Conservation (phyloP, 2,888 invertebrate species). For the Polydrusus pterygomalis region DNA sequence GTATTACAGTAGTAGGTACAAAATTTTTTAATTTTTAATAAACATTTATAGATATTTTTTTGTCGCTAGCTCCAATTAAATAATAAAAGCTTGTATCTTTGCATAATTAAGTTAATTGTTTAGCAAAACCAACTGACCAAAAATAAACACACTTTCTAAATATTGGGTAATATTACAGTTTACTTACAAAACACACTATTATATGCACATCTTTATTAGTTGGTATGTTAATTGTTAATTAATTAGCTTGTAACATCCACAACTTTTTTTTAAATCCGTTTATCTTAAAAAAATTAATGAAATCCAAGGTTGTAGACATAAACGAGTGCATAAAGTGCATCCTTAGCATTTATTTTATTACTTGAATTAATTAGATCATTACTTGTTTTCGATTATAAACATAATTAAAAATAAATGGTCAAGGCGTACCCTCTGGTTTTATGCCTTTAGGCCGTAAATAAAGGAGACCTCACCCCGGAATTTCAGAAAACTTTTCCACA, state of each 20-base stretch:
- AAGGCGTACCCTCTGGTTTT: not conserved
- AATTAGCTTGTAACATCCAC: not conserved
- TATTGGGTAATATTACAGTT: not conserved
- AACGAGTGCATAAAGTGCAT: not conserved
- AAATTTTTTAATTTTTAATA: too few species aligned
- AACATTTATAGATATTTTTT: too few species aligned
- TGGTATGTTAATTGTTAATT: not conserved
- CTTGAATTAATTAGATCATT: not conserved
- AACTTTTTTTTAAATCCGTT: not conserved
- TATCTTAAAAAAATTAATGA: not conserved
- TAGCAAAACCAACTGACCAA: not conserved
- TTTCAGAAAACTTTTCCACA: too few species aligned
- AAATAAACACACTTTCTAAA: not conserved
- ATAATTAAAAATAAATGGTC: too few species aligned
- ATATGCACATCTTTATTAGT: conserved; percentile 1
- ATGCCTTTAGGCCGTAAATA: too few species aligned
- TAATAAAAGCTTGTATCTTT: too few species aligned
- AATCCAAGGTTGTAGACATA: not conserved
- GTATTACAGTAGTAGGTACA: too few species aligned
- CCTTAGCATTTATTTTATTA: not conserved
- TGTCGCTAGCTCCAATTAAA: too few species aligned
- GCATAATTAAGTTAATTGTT: not conserved
- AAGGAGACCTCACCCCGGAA: too few species aligned
- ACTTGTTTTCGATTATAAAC: not conserved
- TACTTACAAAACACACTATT: not conserved